Conservation (phyloP, 2,797 vertebrate species). For the Passerculus sandwichensis region DNA sequence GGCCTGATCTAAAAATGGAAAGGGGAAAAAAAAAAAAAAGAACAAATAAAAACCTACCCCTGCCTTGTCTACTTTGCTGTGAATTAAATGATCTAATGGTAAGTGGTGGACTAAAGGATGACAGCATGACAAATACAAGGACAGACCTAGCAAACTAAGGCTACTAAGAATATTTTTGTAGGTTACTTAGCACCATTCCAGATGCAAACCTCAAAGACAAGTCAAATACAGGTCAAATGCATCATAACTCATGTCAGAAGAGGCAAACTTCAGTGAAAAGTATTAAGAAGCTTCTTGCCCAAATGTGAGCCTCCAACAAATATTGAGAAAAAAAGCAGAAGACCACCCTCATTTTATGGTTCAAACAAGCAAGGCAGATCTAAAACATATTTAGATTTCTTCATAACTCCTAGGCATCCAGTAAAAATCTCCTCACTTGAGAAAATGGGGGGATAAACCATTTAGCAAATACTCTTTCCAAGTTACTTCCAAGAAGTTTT, state of each 20-base stretch:
- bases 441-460: background rate
- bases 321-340: background rate
- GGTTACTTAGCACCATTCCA: background rate
- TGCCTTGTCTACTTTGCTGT: background rate
- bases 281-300: background rate
- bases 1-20: background rate
- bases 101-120: background rate
- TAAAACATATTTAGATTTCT: background rate
- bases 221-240: background rate
- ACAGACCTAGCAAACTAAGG: background rate
- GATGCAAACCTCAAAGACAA: background rate
- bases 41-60: background rate
- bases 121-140: background rate
- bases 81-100: background rate
- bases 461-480: background rate
- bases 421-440: background rate
- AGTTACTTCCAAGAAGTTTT: background rate
- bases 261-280: background rate
- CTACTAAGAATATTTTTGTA: background rate
- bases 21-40: background rate
- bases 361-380: background rate
- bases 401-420: background rate
- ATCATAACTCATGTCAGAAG: background rate
- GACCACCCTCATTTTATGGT: background rate
- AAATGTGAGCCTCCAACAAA: background rate